Percentiles rank a stretch among this genome's conserved stretches.
These are phyloP conservation scores for Acleris literana DNA, from an alignment of 2,888 invertebrate species.

Conservation along the genomic window DNA sequence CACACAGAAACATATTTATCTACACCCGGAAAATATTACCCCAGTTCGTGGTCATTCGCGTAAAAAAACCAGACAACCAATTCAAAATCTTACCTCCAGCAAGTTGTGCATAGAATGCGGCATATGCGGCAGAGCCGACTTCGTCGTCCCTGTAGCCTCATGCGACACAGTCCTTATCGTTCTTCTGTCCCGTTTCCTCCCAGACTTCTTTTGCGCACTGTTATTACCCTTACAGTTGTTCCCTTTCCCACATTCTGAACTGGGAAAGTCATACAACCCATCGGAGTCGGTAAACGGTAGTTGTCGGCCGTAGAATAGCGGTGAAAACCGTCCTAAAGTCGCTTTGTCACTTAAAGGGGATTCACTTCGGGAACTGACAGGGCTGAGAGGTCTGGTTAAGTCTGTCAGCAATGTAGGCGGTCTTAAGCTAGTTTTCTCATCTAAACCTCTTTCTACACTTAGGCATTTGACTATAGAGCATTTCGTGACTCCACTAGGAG, in stretches of 20 bases:
- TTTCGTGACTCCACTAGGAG: constrained; percentile 79
- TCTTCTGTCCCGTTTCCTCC: constrained; percentile 85
- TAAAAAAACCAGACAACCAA: too few relatives aligned
- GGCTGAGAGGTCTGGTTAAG: constrained; percentile 85
- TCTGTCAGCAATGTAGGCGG: constrained; percentile 83
- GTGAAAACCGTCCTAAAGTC: constrained; percentile 87
- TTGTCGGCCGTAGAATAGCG: constrained; percentile 88
- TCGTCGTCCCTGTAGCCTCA: constrained; percentile 75
- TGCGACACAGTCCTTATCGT: constrained; percentile 80
- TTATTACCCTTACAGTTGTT: constrained; percentile 78
- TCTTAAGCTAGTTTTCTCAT: constrained; percentile 71
- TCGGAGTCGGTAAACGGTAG: constrained; percentile 91
- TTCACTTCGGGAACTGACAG: constrained; percentile 91
- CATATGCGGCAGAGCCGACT: constrained; percentile 81
- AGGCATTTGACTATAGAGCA: constrained; percentile 82
- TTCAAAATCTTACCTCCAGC: constrained; percentile 79
- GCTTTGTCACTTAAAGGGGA: constrained; percentile 90
- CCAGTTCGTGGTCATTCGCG: too few relatives aligned
- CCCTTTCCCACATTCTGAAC: constrained; percentile 86
- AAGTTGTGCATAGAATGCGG: constrained; percentile 83
- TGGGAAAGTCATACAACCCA: constrained; percentile 91
- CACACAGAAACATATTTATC: too few relatives aligned
- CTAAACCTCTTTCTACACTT: constrained; percentile 81
- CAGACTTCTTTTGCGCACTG: constrained; percentile 84
- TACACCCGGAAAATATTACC: too few relatives aligned